Conservation (phyloP, 2,797 vertebrate species). For the Galaxias olidus region DNA sequence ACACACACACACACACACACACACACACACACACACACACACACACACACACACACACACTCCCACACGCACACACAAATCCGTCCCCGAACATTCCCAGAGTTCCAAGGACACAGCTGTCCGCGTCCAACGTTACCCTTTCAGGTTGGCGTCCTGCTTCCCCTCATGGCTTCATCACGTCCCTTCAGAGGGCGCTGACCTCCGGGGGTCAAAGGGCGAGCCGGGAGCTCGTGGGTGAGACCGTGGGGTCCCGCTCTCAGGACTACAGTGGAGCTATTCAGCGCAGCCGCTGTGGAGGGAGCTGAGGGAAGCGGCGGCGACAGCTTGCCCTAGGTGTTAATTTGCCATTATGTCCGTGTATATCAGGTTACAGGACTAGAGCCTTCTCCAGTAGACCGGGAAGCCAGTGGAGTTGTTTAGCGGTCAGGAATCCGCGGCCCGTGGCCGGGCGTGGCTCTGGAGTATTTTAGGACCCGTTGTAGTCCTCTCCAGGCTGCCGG, state of each 20-base stretch:
- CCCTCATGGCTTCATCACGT: slow-evolving; percentile 42
- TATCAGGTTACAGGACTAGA: background rate
- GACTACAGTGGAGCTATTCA: background rate
- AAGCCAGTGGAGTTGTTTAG: slow-evolving; percentile 4
- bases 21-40: slow-evolving; percentile 11
- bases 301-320: too few relatives aligned
- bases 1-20: slow-evolving; percentile 9
- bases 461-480: slow-evolving; percentile 22
- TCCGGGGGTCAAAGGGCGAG: slow-evolving; percentile 45
- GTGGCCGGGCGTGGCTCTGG: background rate
- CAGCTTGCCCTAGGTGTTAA: background rate
- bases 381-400: background rate
- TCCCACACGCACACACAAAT: too few relatives aligned
- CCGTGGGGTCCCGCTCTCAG: background rate
- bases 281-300: too few relatives aligned
- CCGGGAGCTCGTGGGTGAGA: slow-evolving; percentile 12
- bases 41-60: slow-evolving; percentile 4
- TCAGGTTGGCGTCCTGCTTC: slow-evolving; percentile 29
- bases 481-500: slow-evolving; percentile 9
- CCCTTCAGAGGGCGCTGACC: slow-evolving; percentile 31
- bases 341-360: background rate
- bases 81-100: slow-evolving; percentile 21
- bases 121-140: background rate
- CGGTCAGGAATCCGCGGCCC: slow-evolving; percentile 12
- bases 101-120: slow-evolving; percentile 49